A percentile compares a stretch with the other conserved stretches of the same genome.
phyloP scores from a whole-genome alignment of 2,113 vertebrate genomes.

The Eubucco bourcierii region DNA sequence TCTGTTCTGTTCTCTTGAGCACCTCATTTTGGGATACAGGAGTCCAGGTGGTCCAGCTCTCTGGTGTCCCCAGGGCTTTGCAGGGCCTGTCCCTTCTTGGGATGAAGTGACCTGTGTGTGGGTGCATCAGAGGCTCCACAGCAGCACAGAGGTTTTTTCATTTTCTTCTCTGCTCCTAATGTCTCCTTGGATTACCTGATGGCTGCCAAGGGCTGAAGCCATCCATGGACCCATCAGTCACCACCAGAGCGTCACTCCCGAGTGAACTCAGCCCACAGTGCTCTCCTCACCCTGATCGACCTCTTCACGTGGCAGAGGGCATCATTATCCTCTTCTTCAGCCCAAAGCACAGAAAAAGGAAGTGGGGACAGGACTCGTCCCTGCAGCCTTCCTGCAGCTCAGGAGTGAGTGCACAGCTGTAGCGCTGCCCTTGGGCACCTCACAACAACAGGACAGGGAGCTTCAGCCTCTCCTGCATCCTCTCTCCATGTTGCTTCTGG shows the following conservation, averaged over 20 bases:
- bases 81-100: neutral
- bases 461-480: neutral
- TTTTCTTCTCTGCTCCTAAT: neutral
- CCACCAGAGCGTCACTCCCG: neutral
- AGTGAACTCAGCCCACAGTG: neutral
- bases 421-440: fast-evolving
- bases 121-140: neutral
- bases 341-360: neutral
- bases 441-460: neutral
- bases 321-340: neutral
- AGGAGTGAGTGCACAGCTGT: neutral
- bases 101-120: neutral
- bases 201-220: neutral
- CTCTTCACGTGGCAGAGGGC: neutral
- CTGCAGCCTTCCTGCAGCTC: neutral
- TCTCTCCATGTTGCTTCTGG: neutral
- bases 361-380: neutral
- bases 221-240: neutral
- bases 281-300: too few relatives aligned
- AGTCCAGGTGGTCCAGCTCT: neutral
- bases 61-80: neutral
- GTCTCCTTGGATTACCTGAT: neutral
- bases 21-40: neutral
- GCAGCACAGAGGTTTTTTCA: neutral
- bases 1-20: neutral